Evolutionary conservation across 2,113 vertebrate species (phyloP).

Genomic region (Emydocephalus ijimae): DNA sequence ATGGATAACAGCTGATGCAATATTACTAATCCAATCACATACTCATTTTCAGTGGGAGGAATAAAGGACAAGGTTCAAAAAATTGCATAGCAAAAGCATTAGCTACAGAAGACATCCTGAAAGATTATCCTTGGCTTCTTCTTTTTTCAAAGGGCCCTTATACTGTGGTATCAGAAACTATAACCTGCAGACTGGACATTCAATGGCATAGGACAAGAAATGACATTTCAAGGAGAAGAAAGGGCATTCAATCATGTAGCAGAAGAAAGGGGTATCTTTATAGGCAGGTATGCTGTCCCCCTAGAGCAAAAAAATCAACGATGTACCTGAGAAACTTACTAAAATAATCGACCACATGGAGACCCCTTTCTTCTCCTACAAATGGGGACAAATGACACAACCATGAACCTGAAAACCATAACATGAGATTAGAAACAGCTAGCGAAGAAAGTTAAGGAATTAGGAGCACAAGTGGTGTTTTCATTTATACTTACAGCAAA

Average conservation of each 20-base stretch:
- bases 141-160: neutral
- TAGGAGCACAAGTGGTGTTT: neutral
- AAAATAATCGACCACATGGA: neutral
- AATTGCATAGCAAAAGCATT: constrained; percentile 45
- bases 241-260: neutral
- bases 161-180: neutral
- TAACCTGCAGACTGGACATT: neutral
- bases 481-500: neutral
- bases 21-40: constrained; percentile 66
- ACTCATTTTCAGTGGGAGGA: constrained; percentile 60
- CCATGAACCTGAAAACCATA: neutral
- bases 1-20: constrained; percentile 58
- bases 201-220: neutral
- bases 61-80: constrained; percentile 60
- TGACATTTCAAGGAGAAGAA: neutral
- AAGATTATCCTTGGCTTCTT: constrained; percentile 14
- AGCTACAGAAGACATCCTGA: constrained; percentile 5
- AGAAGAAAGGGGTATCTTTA: neutral
- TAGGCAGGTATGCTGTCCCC: neutral
- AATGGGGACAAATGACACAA: neutral
- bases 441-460: neutral
- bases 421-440: neutral
- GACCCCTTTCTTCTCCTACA: neutral
- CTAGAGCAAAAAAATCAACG: neutral
- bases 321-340: neutral